Percentiles rank a stretch among this genome's conserved stretches.
These are phyloP conservation scores for Lamproptera curius DNA, from an alignment of 2,888 invertebrate genomes.

Conservation along the genomic window DNA sequence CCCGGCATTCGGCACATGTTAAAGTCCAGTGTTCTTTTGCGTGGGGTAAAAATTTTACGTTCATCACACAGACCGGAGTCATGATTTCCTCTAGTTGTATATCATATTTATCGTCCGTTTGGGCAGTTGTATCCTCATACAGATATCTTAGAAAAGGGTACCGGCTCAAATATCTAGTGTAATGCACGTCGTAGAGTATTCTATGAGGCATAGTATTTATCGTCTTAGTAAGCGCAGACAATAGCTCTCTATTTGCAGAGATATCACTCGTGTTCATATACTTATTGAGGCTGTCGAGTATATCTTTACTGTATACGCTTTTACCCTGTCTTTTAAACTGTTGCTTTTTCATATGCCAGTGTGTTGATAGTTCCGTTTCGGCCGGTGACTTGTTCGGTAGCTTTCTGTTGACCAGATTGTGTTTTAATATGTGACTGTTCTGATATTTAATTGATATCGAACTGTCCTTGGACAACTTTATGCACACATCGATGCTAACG, in stretches of 20 bases:
- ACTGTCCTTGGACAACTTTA: conserved; percentile 14
- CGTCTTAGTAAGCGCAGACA: background rate
- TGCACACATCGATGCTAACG: conserved; percentile 31
- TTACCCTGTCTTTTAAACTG: background rate
- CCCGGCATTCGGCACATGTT: conserved; percentile 40
- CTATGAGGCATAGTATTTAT: conserved; percentile 1
- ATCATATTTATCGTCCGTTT: conserved; percentile 32
- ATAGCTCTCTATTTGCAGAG: background rate
- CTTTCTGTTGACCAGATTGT: conserved; percentile 39
- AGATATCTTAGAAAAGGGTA: conserved; percentile 48
- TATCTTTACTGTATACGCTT: no score
- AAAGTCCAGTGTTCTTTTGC: conserved; percentile 28
- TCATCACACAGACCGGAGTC: conserved; percentile 32
- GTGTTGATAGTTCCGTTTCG: background rate
- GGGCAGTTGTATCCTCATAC: conserved; percentile 12
- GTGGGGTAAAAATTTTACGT: background rate
- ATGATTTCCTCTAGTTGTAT: conserved; percentile 47
- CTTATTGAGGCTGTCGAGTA: no score
- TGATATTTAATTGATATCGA: conserved; percentile 30
- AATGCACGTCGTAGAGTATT: conserved; percentile 5
- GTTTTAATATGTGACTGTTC: conserved; percentile 32
- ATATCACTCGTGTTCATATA: no score
- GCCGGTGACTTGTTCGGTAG: conserved; percentile 4
- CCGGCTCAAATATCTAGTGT: conserved; percentile 29
- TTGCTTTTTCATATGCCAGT: conserved; percentile 2